Evolutionary conservation across 2,888 invertebrate genomes (phyloP).

Genomic region (Operophtera brumata): DNA sequence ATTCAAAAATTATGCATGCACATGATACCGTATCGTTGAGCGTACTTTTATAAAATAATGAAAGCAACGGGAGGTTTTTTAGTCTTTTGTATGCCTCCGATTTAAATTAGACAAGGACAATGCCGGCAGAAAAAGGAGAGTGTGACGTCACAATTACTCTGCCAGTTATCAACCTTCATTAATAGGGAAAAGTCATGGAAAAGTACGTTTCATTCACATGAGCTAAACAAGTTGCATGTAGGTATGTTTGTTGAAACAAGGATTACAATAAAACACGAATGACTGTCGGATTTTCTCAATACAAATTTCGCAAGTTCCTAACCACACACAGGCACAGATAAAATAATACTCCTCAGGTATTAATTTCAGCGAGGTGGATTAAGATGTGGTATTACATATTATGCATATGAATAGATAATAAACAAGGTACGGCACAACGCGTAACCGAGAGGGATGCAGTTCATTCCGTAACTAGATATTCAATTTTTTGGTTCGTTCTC

Average conservation of each 20-base stretch:
- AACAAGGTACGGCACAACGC: no score
- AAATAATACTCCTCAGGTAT: no score
- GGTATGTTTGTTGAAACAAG: neutral
- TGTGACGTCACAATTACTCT: constrained; percentile 16
- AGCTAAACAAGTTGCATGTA: neutral
- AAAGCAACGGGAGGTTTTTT: constrained; percentile 24
- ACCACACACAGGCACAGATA: no score
- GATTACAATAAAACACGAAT: neutral
- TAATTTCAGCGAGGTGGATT: no score
- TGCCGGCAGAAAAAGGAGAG: constrained; percentile 21
- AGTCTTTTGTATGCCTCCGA: constrained; percentile 18
- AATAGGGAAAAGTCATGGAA: constrained; percentile 18
- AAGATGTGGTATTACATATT: no score
- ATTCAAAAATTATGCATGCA: constrained; percentile 24
- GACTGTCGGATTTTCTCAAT: neutral
- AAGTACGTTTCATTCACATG: constrained; percentile 1
- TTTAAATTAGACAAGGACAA: constrained; percentile 24
- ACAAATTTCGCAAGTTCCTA: no score
- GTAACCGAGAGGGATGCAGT: no score
- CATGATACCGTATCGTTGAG: constrained; percentile 22
- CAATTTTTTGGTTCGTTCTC: no score
- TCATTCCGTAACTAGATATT: no score
- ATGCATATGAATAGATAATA: no score
- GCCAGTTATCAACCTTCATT: constrained; percentile 31
- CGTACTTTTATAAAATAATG: constrained; percentile 17